A percentile compares a stretch with the other conserved stretches of the same genome.
These are phyloP conservation scores for Machimus rusticus DNA, from an alignment of 2,888 invertebrate genomes.

Conservation along the genomic window DNA sequence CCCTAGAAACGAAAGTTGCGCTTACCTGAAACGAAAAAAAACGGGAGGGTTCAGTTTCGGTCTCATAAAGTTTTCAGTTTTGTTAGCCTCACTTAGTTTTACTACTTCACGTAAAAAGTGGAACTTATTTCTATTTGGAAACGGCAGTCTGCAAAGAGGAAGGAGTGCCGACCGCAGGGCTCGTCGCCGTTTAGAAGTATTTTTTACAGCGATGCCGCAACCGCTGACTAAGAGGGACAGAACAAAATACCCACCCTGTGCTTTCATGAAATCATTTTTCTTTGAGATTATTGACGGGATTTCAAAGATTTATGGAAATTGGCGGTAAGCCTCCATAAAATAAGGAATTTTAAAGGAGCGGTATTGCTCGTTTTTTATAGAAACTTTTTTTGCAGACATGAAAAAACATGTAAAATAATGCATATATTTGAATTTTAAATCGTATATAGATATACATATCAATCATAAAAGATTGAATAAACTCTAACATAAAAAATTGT, in stretches of 20 bases:
- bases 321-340: background rate
- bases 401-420: background rate
- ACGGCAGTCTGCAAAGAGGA: background rate
- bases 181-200: background rate
- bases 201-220: background rate
- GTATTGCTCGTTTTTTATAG: background rate
- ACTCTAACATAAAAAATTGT: too few relatives aligned
- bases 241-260: background rate
- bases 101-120: background rate
- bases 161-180: background rate
- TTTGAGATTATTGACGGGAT: conserved; percentile 11
- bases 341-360: background rate
- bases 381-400: background rate
- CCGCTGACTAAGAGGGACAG: background rate
- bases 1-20: background rate
- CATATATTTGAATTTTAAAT: too few relatives aligned
- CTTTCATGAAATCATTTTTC: conserved; percentile 11
- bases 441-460: too few relatives aligned
- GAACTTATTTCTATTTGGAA: background rate
- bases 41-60: background rate
- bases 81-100: background rate
- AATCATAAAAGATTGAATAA: background rate
- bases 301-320: conserved; percentile 5
- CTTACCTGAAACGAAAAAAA: conserved; percentile 31
- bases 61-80: conserved; percentile 6